Evolutionary conservation across 1,140 invertebrate genomes (phyloP).

Genomic region (Octopus sinensis): DNA sequence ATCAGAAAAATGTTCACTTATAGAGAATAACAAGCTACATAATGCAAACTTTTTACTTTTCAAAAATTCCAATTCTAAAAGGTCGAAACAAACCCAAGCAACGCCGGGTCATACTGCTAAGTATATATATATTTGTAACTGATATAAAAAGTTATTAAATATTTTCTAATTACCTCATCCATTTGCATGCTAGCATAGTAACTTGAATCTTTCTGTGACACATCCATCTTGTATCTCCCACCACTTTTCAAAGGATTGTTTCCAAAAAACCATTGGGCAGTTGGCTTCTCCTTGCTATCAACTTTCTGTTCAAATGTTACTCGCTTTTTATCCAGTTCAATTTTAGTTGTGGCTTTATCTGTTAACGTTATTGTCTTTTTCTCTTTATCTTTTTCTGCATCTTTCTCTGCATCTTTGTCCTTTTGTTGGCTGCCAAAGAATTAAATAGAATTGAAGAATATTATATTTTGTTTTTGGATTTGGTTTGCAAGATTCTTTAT

Average conservation of each 20-base stretch:
- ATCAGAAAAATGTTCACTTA: too few relatives aligned
- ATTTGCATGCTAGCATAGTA: slow-evolving; percentile 44
- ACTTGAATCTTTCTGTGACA: slow-evolving; percentile 36
- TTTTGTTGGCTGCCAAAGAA: not conserved
- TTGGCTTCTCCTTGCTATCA: slow-evolving; percentile 37
- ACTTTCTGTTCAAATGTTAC: slow-evolving; percentile 44
- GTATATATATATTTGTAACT: too few relatives aligned
- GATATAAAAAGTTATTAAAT: too few relatives aligned
- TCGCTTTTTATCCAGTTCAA: slow-evolving; percentile 75
- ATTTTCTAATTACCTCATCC: slow-evolving; percentile 37
- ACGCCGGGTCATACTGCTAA: too few relatives aligned
- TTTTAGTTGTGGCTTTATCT: slow-evolving; percentile 95
- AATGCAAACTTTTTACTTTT: too few relatives aligned
- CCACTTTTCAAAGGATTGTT: slow-evolving; percentile 47
- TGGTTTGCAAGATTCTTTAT: too few relatives aligned
- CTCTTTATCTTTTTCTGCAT: not conserved
- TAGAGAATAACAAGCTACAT: too few relatives aligned
- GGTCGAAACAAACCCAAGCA: too few relatives aligned
- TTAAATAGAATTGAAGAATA: too few relatives aligned
- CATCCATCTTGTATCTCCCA: slow-evolving; percentile 44
- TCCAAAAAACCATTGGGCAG: slow-evolving; percentile 45
- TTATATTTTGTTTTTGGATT: too few relatives aligned
- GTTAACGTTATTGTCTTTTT: slow-evolving; percentile 66
- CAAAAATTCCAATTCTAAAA: too few relatives aligned
- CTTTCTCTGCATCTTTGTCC: not conserved